These are phyloP conservation scores for Struthio camelus DNA, from an alignment of 2,113 vertebrate species.

Conservation along the genomic window DNA sequence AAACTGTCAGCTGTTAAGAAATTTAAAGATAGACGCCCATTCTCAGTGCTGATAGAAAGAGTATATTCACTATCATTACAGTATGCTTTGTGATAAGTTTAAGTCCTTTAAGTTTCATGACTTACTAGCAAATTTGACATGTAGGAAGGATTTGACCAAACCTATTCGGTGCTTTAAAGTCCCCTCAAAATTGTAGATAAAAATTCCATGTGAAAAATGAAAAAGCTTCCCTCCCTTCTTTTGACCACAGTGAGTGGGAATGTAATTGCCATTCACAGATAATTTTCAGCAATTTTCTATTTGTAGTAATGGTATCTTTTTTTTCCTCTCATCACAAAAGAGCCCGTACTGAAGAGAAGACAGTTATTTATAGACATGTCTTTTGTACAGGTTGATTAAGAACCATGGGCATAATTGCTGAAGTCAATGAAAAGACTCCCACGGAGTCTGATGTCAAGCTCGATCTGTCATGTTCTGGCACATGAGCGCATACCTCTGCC, in stretches of 20 bases:
- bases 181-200: background rate
- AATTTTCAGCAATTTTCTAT: conserved; percentile 7
- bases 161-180: background rate
- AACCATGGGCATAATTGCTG: background rate
- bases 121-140: background rate
- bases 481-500: rapidly evolving
- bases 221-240: background rate
- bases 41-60: background rate
- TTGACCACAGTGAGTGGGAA: background rate
- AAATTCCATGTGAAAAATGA: background rate
- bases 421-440: background rate
- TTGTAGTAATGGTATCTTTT: background rate
- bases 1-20: background rate
- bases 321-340: background rate
- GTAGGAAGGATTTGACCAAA: background rate
- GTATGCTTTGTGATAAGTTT: background rate
- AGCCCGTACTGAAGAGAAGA: background rate
- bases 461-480: background rate
- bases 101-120: background rate
- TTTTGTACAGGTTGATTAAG: background rate
- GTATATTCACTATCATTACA: background rate
- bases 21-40: background rate
- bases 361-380: background rate
- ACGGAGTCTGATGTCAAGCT: background rate
- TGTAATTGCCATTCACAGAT: background rate